Base-by-base conservation (phyloP, 2,888 invertebrate genomes). In the Trichacis sp. region DNA sequence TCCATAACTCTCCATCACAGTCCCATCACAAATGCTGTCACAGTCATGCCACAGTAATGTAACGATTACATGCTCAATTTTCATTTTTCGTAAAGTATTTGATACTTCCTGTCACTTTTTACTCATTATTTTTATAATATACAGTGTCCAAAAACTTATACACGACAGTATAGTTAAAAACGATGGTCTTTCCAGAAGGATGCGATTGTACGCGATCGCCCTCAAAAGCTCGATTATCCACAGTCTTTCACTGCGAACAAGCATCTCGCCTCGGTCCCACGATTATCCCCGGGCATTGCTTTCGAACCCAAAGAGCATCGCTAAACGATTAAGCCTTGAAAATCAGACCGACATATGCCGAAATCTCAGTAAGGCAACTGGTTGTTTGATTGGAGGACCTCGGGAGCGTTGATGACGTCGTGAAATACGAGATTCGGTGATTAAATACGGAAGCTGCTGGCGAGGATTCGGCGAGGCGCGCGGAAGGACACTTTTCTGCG, bases 241-340 rank as follows among this genome's bases (percentile, higher is more conserved):
- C 78, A 79, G 76, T 76, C 73, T 76, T 81, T 73, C 77, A 82
- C 82, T 82, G 82, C 81, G 82, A 82, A 82, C 81, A 80, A 76
- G 76, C 72, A 76, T 73, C 76, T 78, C 74, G 77, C 73, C 72
- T 68, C 73, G 80, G 74, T 82, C 82, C 79, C 82, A 82, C 82
- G 82, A 74, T 77, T 77, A 81, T 80, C 79, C 74, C 70, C 72
- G 8, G 54, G 59, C 47, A 57, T 57, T 19, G 42, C 42, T 50
- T 49, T 49, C 46, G 47, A 52, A 51, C 8, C 24, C 24, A 24
- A 24, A 24, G 56, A 64, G 52, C 64, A 52, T 68, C 17, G 45
- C 61, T 58, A 61, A 64, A 55, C 61, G 60, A 67, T 60, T 60
- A 50, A 2, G 6, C 36, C n/a, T n/a, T 42, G 9, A 29, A 36